phyloP scores from a whole-genome alignment of 2,888 invertebrate genomes.

The Ceraclea dissimilis region DNA sequence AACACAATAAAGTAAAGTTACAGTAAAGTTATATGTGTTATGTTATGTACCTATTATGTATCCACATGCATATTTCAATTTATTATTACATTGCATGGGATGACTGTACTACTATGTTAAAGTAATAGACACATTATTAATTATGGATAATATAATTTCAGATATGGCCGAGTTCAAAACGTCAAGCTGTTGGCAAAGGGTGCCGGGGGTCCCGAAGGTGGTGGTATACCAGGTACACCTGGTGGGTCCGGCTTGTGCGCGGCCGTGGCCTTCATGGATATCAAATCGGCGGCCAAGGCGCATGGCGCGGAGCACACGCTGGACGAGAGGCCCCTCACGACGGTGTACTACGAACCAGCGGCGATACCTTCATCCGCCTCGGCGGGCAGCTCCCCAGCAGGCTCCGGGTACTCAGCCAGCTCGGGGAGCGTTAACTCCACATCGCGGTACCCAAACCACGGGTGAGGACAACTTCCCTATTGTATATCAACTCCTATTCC shows the following conservation, averaged over 20 bases:
- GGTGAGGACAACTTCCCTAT: slow-evolving; percentile 15
- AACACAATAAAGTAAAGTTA: too few species aligned
- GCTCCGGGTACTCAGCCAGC: slow-evolving; percentile 56
- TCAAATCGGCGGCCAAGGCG: slow-evolving; percentile 91
- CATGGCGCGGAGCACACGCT: slow-evolving; percentile 84
- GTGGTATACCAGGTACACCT: slow-evolving; percentile 47
- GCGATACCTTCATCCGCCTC: slow-evolving; percentile 58
- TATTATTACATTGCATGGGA: too few species aligned
- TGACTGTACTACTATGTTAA: too few species aligned
- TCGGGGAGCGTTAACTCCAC: slow-evolving; percentile 52
- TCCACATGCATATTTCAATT: too few species aligned
- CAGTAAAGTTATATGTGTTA: too few species aligned
- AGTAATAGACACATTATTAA: too few species aligned
- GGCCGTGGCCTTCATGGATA: slow-evolving; percentile 93
- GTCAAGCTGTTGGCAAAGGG: slow-evolving; percentile 76
- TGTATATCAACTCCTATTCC: too few species aligned
- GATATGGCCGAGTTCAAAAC: slow-evolving; percentile 97
- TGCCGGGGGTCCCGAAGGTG: slow-evolving; percentile 40
- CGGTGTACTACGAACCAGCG: slow-evolving; percentile 86
- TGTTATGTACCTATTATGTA: too few species aligned
- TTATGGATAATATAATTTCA: slow-evolving; percentile 40
- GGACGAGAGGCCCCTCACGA: slow-evolving; percentile 80
- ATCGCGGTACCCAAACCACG: slow-evolving; percentile 31
- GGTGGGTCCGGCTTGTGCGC: slow-evolving; percentile 68
- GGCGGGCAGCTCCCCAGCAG: slow-evolving; percentile 48